These are phyloP conservation scores for Scomber japonicus DNA, from an alignment of 2,113 vertebrate species.

Conservation along the genomic window DNA sequence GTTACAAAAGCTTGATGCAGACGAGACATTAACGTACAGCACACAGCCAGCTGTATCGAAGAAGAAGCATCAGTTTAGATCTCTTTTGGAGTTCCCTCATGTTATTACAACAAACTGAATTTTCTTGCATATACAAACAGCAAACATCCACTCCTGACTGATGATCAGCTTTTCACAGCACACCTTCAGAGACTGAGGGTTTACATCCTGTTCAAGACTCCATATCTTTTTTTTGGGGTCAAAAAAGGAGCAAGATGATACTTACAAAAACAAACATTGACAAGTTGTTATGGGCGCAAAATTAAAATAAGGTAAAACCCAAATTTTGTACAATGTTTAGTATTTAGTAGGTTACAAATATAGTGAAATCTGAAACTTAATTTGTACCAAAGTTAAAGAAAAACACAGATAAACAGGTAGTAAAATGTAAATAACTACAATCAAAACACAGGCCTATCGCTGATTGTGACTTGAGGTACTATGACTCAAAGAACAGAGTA, in stretches of 20 bases:
- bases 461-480: conserved; percentile 17
- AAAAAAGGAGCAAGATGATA: neutral
- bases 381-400: conserved; percentile 31
- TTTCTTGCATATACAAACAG: conserved; percentile 51
- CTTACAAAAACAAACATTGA: neutral
- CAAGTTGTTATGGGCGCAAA: neutral
- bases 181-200: neutral
- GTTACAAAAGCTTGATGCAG: conserved; percentile 6
- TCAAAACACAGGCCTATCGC: conserved; percentile 17
- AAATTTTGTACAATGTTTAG: conserved; percentile 15
- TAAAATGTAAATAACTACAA: conserved; percentile 56
- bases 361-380: conserved; percentile 9
- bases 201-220: neutral
- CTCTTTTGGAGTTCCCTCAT: conserved; percentile 2
- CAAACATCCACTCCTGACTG: neutral
- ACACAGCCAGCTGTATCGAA: neutral
- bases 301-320: neutral
- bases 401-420: conserved; percentile 17
- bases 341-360: conserved; percentile 26
- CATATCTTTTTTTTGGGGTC: neutral
- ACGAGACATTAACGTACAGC: conserved; percentile 8
- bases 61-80: conserved; percentile 1
- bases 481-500: conserved; percentile 19
- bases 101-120: conserved; percentile 6
- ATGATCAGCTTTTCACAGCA: neutral